phyloP scores from a whole-genome alignment of 2,797 vertebrate species.

The Catamblyrhynchus diadema region DNA sequence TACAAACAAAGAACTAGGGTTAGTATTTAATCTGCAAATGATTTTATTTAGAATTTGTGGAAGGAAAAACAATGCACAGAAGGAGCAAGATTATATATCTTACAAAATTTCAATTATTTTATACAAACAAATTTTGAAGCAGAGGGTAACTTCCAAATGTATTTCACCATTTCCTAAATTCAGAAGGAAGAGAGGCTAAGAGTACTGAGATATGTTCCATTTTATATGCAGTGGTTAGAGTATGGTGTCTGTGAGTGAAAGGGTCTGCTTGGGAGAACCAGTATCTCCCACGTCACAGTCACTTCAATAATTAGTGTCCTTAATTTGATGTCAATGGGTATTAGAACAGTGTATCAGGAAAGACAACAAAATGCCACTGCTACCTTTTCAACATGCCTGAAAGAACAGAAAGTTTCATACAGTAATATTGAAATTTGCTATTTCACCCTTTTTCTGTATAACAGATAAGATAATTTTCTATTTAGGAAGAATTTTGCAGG shows the following conservation, averaged over 20 bases:
- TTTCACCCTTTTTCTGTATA: neutral
- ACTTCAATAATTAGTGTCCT: neutral
- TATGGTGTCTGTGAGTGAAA: neutral
- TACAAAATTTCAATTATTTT: neutral
- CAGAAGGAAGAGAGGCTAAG: neutral
- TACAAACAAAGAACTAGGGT: neutral
- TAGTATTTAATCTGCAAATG: neutral
- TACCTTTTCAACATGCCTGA: neutral
- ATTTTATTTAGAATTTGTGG: neutral
- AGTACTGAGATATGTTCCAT: neutral
- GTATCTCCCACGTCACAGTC: neutral
- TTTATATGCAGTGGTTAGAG: neutral
- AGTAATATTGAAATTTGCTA: neutral
- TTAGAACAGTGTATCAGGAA: neutral
- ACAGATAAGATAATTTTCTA: neutral
- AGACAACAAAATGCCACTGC: neutral
- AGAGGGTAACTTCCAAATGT: neutral
- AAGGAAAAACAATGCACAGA: neutral
- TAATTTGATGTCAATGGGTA: neutral
- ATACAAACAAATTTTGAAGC: neutral
- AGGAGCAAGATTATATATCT: neutral
- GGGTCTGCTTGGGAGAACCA: neutral
- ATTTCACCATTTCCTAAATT: neutral
- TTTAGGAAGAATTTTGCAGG: neutral
- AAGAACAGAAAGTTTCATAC: neutral